A percentile compares a stretch with the other conserved stretches of the same genome.
Evolutionary conservation across 2,113 vertebrate genomes (phyloP).

Genomic region (Serilophus lunatus): DNA sequence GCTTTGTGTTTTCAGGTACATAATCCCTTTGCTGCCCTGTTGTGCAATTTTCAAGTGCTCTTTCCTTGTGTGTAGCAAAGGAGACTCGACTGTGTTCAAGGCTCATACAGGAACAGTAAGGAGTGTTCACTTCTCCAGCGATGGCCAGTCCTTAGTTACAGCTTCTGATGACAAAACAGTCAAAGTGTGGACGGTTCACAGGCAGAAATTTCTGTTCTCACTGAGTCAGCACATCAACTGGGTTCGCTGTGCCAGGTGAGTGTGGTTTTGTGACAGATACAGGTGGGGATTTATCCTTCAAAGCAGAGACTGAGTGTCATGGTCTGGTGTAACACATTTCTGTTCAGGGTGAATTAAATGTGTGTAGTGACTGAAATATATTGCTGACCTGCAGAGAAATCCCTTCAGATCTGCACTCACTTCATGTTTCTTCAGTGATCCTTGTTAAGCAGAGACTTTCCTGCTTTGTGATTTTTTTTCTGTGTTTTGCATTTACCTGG

Average conservation of each 20-base stretch:
- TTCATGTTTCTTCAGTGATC: neutral
- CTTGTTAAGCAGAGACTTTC: neutral
- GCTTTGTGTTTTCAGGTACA: neutral
- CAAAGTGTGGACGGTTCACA: conserved; percentile 93
- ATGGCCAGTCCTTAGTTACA: conserved; percentile 90
- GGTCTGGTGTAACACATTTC: neutral
- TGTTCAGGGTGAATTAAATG: neutral
- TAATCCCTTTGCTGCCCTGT: neutral
- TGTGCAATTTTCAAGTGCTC: neutral
- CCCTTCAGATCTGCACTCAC: neutral
- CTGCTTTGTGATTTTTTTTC: neutral
- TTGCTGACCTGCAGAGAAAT: neutral
- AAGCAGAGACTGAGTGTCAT: neutral
- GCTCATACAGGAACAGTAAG: conserved; percentile 91
- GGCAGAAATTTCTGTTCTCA: conserved; percentile 95
- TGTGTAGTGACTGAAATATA: neutral
- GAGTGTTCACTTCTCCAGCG: conserved; percentile 88
- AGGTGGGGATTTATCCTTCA: neutral
- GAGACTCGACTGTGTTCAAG: conserved; percentile 87
- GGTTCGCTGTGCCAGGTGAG: conserved; percentile 96
- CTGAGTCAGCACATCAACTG: conserved; percentile 95
- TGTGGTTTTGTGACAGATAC: neutral
- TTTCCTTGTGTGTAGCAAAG: conserved; percentile 78
- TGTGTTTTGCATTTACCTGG: neutral
- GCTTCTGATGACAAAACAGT: conserved; percentile 95